These are phyloP conservation scores for Dysmachus trigonus DNA, from an alignment of 2,888 invertebrate genomes.

Conservation along the genomic window DNA sequence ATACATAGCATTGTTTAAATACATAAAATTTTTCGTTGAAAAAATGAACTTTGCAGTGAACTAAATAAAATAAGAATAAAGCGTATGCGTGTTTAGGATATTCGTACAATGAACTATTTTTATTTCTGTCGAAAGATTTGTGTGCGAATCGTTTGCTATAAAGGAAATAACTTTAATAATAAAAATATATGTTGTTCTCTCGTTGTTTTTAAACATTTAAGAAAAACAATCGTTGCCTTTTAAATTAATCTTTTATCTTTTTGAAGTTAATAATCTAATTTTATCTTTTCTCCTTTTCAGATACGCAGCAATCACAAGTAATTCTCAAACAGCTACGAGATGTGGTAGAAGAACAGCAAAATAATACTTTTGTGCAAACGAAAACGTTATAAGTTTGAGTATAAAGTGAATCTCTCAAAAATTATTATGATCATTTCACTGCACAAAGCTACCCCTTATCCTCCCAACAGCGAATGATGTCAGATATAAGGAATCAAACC, in stretches of 20 bases:
- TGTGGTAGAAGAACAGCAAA: not conserved
- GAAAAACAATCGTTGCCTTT: not conserved
- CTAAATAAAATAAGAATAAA: not conserved
- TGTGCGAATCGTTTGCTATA: not conserved
- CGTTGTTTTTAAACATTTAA: not conserved
- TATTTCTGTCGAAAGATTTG: not conserved
- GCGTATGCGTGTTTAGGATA: not conserved
- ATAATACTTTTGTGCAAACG: not conserved
- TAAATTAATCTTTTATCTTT: not conserved
- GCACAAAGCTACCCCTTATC: slow-evolving; percentile 45
- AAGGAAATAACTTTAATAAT: not conserved
- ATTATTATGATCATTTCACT: slow-evolving; percentile 47
- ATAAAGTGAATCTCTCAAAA: not conserved
- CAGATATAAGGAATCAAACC: slow-evolving; percentile 49
- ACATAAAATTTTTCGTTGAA: not conserved
- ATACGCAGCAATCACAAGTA: not conserved
- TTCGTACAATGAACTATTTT: not conserved
- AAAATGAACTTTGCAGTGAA: not conserved
- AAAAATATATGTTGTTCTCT: not conserved
- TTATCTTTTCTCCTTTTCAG: not conserved
- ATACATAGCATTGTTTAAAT: not conserved
- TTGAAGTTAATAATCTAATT: not conserved
- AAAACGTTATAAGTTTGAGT: not conserved
- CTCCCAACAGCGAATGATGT: slow-evolving; percentile 50
- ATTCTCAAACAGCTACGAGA: not conserved